Conservation (phyloP, 1,140 invertebrate genomes). For the Aethina tumida region DNA sequence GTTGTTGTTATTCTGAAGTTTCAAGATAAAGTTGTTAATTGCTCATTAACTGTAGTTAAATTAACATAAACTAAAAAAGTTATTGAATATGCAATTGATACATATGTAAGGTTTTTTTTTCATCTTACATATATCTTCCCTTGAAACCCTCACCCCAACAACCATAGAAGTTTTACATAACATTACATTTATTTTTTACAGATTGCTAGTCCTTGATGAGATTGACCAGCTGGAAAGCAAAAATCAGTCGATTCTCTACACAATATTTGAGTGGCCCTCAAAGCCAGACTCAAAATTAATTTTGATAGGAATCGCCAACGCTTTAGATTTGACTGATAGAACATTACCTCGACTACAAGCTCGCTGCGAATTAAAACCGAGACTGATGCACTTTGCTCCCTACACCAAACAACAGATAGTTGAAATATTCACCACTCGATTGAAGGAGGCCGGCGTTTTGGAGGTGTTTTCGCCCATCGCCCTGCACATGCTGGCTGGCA, state of each 20-base stretch:
- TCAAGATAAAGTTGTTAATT: no score
- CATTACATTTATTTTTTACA: constrained; percentile 46
- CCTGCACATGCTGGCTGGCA: constrained; percentile 79
- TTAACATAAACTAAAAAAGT: no score
- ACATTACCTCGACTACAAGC: constrained; percentile 76
- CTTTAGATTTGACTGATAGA: constrained; percentile 91
- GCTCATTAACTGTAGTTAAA: no score
- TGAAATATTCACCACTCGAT: constrained; percentile 68
- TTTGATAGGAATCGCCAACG: constrained; percentile 89
- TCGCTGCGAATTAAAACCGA: constrained; percentile 56
- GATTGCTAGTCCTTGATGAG: constrained; percentile 88
- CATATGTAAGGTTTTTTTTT: no score
- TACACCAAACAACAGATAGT: constrained; percentile 86
- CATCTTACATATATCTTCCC: no score
- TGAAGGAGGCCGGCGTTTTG: constrained; percentile 57
- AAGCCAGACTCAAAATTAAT: constrained; percentile 59
- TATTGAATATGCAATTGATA: no score
- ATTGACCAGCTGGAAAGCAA: constrained; percentile 84
- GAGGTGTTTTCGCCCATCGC: constrained; percentile 71
- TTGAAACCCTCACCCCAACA: no score
- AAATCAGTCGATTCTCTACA: constrained; percentile 82
- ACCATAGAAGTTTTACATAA: no score
- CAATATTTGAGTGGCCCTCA: constrained; percentile 88
- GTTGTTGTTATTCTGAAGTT: no score
- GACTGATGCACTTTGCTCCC: constrained; percentile 82